Evolutionary conservation across 2,797 vertebrate genomes (phyloP), one percentile per base, ranked within the genome.

Genomic region (Ara ararauna): DNA sequence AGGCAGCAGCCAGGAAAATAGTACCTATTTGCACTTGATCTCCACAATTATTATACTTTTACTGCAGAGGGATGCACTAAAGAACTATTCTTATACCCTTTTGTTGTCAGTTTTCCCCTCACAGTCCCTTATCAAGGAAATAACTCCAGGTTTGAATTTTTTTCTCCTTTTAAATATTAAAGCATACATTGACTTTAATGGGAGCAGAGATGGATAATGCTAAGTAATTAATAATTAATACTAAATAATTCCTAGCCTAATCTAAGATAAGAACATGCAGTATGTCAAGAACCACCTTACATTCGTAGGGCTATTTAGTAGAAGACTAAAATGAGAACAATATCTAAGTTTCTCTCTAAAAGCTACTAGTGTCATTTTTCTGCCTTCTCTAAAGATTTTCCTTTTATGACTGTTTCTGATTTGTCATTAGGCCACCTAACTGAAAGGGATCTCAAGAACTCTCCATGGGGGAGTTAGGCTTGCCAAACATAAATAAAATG

Each of bases 181-280:
- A 87, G 94, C 50, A 17, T 64, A 30, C 21, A 19, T 40, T 84
- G 90, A 72, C 58, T 81, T 84, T 83, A 94, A 47, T 72, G 27
- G 58, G 18, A 95, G 11, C 12, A 66, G 73, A 93, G 73, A 48
- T 72, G 30, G 79, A 78, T 89, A 87, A 89, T 75, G 14, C 53
- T 92, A 85, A 94, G 95, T 88, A 90, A 86, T 93, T 75, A 91
- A 94, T 88, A 92, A 94, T 93, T 93, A 83, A 96, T 89, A 76
- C 29, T 45, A 68, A 88, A 65, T 90, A 82, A 70, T 89, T 94
- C n/a, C 30, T 86, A 77, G 60, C 32, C 61, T 89, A 76, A 40
- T 51, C 32, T 71, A 51, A 90, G 71, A 61, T 80, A 87, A 5
- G 3, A 86, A 53, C 71, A 32, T 47, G 29, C 7, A 48, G 40